Base-by-base conservation (phyloP, 2,888 invertebrate genomes). In the Lithophane ornitopus region DNA sequence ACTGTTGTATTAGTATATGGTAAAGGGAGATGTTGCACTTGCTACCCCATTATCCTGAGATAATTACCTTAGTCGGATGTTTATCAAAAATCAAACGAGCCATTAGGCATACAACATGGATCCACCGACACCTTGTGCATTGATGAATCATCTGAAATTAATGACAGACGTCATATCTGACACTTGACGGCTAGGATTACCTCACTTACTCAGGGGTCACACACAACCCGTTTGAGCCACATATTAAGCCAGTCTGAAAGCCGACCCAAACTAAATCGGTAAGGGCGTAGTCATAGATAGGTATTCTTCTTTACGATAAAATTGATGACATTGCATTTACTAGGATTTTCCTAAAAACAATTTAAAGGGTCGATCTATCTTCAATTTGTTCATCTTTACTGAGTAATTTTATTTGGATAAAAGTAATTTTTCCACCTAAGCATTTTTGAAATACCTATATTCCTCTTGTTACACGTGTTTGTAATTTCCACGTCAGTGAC, bases 151-250 rank as follows among this genome's bases (percentile, higher is more conserved):
- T 70, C 58, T 14, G 22, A 34, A 61, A 66, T 66, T 61, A 67
- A 83, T 68, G 61, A 66, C 12, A 63, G 26, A 41, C 58, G 62
- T 73, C 28, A 16, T 22, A 58, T 14, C 61, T 52, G 41, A 16
- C 81, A 41, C 16, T 61, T 70, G 84, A 58, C 41, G 16, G 61
- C 12, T 54, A 49, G 70, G 84, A 62, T 74, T 82, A 80, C 49
- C 39, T 70, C 44, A 34, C 49, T 58, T 12, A 46, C 44, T 9
- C 44, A 44, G 16, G 26, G 49, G 81, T 73, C 34, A 81, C 26
- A 56, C 44, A 46, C 22, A 19, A 62, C 41, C 14, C 65, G 8
- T 59, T 44, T 58, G 9, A 22, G 61, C n/a, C 41, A 12, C 52
- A 66, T 67, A 52, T 70, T 65, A 19, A 76, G 41, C 41, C 7